Conservation (phyloP, 1,140 invertebrate species). For the Nymphalis io region DNA sequence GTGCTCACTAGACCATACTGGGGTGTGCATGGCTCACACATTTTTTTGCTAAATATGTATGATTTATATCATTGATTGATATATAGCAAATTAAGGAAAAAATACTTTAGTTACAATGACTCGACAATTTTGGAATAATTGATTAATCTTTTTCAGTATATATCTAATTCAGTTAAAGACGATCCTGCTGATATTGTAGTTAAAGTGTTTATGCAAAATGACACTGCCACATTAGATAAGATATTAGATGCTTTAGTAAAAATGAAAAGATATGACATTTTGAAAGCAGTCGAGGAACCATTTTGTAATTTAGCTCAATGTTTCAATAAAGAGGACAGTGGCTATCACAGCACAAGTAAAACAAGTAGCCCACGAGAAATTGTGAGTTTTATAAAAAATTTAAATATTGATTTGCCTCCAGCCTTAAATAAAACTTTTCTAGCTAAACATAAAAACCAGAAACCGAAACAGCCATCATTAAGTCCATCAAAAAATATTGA, state of each 20-base stretch:
- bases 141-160: constrained; percentile 73
- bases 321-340: constrained; percentile 73
- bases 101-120: too few relatives aligned
- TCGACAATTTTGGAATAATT: too few relatives aligned
- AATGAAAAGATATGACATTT: constrained; percentile 74
- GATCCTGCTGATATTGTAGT: constrained; percentile 73
- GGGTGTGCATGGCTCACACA: too few relatives aligned
- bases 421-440: constrained; percentile 67
- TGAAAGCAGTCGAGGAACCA: constrained; percentile 70
- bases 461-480: constrained; percentile 54
- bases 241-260: constrained; percentile 69
- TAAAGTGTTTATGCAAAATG: constrained; percentile 73
- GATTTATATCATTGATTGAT: too few relatives aligned
- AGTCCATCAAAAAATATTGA: constrained; percentile 46
- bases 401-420: constrained; percentile 67
- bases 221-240: constrained; percentile 75
- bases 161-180: constrained; percentile 68
- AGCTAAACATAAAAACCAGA: constrained; percentile 52
- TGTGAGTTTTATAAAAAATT: constrained; percentile 64
- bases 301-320: constrained; percentile 59
- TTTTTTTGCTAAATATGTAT: too few relatives aligned
- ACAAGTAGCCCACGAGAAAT: constrained; percentile 56
- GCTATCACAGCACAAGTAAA: constrained; percentile 69
- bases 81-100: too few relatives aligned
- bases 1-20: too few relatives aligned